These are phyloP conservation scores for Schrankia costaestrigalis DNA, from an alignment of 2,888 invertebrate genomes.

Conservation along the genomic window DNA sequence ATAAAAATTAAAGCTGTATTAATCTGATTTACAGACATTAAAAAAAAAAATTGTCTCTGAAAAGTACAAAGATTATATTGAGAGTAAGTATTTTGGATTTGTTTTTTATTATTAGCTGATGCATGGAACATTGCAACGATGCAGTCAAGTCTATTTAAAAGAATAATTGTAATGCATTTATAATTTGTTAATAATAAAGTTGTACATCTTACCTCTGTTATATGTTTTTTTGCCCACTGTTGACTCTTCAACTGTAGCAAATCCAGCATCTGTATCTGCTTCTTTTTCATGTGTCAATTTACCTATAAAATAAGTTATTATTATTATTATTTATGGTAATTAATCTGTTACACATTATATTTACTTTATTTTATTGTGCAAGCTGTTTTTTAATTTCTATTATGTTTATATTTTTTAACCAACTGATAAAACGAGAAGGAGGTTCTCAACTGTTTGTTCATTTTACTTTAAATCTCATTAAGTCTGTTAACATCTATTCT, in stretches of 20 bases:
- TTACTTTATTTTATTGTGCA: background rate
- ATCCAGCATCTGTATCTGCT: slow-evolving; percentile 43
- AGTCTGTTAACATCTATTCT: no score
- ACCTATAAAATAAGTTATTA: slow-evolving; percentile 25
- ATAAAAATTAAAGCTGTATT: background rate
- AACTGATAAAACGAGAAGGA: no score
- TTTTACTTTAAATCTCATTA: no score
- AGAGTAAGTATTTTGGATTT: no score
- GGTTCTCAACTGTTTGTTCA: no score
- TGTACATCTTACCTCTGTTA: slow-evolving; percentile 12
- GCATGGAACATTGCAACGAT: slow-evolving; percentile 31
- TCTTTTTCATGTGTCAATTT: slow-evolving; percentile 36
- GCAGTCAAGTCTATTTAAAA: background rate
- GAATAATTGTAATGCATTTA: background rate
- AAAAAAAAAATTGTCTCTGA: no score
- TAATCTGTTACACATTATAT: background rate
- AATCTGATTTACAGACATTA: background rate
- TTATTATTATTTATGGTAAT: background rate
- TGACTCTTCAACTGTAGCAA: slow-evolving; percentile 58
- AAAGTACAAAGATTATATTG: no score
- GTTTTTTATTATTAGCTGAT: background rate
- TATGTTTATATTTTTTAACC: no score
- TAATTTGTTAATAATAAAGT: no score
- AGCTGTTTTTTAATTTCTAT: background rate
- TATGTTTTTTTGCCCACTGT: slow-evolving; percentile 38